Base-by-base conservation (phyloP, 2,113 vertebrate species). In the Stercorarius parasiticus region DNA sequence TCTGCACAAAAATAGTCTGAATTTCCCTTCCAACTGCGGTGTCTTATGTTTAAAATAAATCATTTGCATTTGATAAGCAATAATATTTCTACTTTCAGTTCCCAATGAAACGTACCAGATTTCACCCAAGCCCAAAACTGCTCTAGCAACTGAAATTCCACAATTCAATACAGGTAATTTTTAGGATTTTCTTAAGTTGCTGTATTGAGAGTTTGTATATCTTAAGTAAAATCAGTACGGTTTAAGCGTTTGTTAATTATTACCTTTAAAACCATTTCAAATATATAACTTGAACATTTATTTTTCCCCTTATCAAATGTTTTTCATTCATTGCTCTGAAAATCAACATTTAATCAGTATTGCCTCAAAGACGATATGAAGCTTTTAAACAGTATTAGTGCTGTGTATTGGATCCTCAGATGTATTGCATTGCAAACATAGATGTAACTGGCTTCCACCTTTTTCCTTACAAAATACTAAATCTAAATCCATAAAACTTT, bases 61-160 rank as follows among this genome's bases (percentile, higher is more conserved):
- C 0, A 67, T 78, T 50, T 94, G 13, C 66, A n/a, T 82, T 78
- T 73, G 30, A 52, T 89, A 95, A 94, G 26, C 43, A 86, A 47
- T 73, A 36, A 40, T 86, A 61, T 97, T 66, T 97, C 81, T 52
- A 34, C 79, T 98, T 97, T 88, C 95, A 98, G 98, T 87, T 96
- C 94, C 95, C 43, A 82, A 91, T 50, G 96, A 95, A 88, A 97
- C 96, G 1, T 90, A 93, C 67, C 61, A 77, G 73, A 82, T 85
- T 96, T 89, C 95, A 76, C 73, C 91, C 59, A 96, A 93, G 53
- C 49, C 90, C 81, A 96, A 95, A 96, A 92, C 65, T 58, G 86
- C 29, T 66, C 55, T 88, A 70, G 91, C 76, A 88, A 97, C 98
- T 65, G 97, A 97, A 96, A 97, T 81, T 83, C 97, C 96, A 66